phyloP scores from a whole-genome alignment of 64 coral and sea anemone genomes.

The Pachyseris speciosa region DNA sequence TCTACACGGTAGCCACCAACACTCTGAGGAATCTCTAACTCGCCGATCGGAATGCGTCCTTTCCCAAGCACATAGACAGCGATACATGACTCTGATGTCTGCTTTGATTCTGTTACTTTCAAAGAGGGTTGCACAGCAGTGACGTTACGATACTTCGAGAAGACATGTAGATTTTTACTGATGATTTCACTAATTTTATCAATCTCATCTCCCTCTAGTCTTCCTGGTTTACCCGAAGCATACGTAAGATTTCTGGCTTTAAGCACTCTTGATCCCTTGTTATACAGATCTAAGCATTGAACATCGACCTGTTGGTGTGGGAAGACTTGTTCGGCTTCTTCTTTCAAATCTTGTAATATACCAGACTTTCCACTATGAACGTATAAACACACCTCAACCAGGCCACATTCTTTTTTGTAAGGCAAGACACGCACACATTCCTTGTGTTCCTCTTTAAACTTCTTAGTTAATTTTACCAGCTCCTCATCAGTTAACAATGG shows the following conservation, averaged over 20 bases:
- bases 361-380: neutral
- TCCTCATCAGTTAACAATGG: neutral
- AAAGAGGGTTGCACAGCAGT: conserved; percentile 12
- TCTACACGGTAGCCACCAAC: neutral
- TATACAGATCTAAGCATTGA: neutral
- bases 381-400: neutral
- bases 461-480: neutral
- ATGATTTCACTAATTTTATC: neutral
- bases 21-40: neutral
- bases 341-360: neutral
- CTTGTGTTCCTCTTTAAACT: conserved; percentile 13
- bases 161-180: neutral
- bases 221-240: neutral
- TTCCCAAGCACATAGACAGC: conserved; percentile 15
- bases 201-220: neutral
- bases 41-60: conserved; percentile 19
- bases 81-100: neutral
- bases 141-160: neutral
- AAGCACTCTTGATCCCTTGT: neutral
- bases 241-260: neutral
- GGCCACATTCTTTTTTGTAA: neutral
- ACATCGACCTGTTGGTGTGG: neutral
- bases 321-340: neutral
- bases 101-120: neutral
- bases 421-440: neutral